phyloP scores from a whole-genome alignment of 1,140 invertebrate species.

The Procambarus virginalis region DNA sequence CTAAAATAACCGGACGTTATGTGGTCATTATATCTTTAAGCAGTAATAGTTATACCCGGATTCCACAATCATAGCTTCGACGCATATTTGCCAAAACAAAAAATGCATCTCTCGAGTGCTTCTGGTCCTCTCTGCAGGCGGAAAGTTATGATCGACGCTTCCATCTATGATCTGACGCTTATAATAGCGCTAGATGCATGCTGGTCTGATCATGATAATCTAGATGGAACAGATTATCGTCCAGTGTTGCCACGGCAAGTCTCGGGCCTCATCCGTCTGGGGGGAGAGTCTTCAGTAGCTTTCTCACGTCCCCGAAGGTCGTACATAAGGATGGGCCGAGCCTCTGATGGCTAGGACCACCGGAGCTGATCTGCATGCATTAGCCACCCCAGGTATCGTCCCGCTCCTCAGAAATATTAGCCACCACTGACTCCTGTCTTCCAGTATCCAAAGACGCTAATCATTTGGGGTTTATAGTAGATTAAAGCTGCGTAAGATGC shows the following conservation, averaged over 20 bases:
- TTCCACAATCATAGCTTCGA: too few relatives aligned
- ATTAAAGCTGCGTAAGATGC: not conserved
- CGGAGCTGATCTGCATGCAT: conserved; percentile 4
- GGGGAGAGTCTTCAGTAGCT: not conserved
- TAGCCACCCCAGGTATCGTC: not conserved
- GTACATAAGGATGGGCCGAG: not conserved
- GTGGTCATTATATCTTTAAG: too few relatives aligned
- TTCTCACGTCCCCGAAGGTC: conserved; percentile 6
- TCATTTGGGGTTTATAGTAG: not conserved
- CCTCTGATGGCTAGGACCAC: not conserved
- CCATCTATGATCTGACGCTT: not conserved
- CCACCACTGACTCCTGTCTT: not conserved
- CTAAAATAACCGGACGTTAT: too few relatives aligned
- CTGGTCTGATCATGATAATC: not conserved
- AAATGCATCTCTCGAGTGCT: too few relatives aligned
- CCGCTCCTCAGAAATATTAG: not conserved
- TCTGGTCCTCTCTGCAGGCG: too few relatives aligned
- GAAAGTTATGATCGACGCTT: not conserved
- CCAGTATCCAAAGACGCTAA: not conserved
- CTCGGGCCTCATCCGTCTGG: not conserved
- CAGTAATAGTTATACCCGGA: too few relatives aligned
- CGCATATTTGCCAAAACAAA: too few relatives aligned
- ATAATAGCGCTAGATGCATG: not conserved
- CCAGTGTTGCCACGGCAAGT: not conserved
- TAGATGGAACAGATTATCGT: not conserved